Percentiles rank a stretch among this genome's conserved stretches.
phyloP scores from a whole-genome alignment of 2,888 invertebrate genomes.

The Shargacucullia verbasci region DNA sequence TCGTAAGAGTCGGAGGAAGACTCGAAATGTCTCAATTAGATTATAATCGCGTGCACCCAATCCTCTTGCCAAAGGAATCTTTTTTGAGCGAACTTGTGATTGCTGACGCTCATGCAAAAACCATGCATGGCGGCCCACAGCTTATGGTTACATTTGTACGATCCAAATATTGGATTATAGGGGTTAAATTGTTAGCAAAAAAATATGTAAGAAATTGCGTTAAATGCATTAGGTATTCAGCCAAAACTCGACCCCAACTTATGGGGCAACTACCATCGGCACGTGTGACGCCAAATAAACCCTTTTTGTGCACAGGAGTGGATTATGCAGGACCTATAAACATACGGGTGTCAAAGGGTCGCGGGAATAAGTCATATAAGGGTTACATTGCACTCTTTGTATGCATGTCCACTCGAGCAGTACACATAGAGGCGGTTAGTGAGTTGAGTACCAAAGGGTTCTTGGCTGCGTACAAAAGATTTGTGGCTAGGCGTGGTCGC shows the following conservation, averaged over 20 bases:
- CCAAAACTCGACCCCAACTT: background rate
- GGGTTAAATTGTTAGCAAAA: background rate
- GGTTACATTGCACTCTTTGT: slow-evolving; percentile 1
- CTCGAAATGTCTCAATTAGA: background rate
- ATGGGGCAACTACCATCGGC: slow-evolving; percentile 11
- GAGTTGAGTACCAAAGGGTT: background rate
- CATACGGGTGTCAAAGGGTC: background rate
- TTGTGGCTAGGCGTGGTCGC: background rate
- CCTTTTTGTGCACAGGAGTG: slow-evolving; percentile 7
- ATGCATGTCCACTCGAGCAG: background rate
- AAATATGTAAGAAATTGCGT: background rate
- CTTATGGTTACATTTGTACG: slow-evolving; percentile 4
- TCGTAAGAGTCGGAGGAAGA: too few relatives aligned
- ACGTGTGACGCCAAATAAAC: slow-evolving; percentile 2
- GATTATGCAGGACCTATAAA: slow-evolving; percentile 3
- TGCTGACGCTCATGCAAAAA: slow-evolving; percentile 8
- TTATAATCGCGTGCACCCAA: background rate
- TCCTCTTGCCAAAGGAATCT: background rate
- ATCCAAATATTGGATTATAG: background rate
- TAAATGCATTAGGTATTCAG: slow-evolving; percentile 1
- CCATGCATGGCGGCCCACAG: slow-evolving; percentile 22
- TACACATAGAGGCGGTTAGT: background rate
- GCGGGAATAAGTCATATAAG: background rate
- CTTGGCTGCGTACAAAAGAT: background rate
- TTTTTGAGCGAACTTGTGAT: slow-evolving; percentile 5